Evolutionary conservation across 2,113 vertebrate genomes (phyloP), one percentile per base, ranked within the genome.

Genomic region (Trematocara zebra): DNA sequence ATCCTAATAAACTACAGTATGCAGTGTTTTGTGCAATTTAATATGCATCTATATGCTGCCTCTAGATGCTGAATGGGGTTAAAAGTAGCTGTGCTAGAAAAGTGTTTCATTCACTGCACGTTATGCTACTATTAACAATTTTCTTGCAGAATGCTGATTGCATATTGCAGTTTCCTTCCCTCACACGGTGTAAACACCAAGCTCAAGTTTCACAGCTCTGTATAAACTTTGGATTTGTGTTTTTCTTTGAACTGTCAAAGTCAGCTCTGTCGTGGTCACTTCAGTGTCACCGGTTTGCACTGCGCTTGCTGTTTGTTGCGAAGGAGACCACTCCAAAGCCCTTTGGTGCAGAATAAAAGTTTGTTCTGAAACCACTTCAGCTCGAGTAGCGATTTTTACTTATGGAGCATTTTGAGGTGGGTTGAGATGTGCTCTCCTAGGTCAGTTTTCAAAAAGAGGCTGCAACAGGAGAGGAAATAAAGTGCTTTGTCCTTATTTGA

Each of bases 261-360:
- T 40, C 37, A 37, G 12, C 49, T 57, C 42, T 11, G 15, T 47
- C 59, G 20, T 37, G 11, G 23, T 83, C 78, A 28, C 82, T 83
- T 79, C 67, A 64, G 20, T 83, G 78, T 84, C 23, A 49, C 78
- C 31, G 40, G 20, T 86, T 82, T 83, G 64, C 74, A 47, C 82
- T 67, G 44, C 44, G 18, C 26, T 49, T 84, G 44, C 40, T 80
- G 67, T 89, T 83, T 91, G 69, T 59, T 80, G 81, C 51, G 31
- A 52, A 2, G 37, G 35, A 85, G 86, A 86, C 80, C 87, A 59
- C 83, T 91, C 90, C 72, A 92, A 92, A 89, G 85, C 80, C 80
- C 64, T 83, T 84, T 76, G 59, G 64, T 79, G 44, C 18, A 49
- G 31, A 78, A 74, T 28, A 61, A 8, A 86, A 56, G 74, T 87